Conservation (phyloP, 1,140 invertebrate genomes). For the Ptiloglossa arizonensis region DNA sequence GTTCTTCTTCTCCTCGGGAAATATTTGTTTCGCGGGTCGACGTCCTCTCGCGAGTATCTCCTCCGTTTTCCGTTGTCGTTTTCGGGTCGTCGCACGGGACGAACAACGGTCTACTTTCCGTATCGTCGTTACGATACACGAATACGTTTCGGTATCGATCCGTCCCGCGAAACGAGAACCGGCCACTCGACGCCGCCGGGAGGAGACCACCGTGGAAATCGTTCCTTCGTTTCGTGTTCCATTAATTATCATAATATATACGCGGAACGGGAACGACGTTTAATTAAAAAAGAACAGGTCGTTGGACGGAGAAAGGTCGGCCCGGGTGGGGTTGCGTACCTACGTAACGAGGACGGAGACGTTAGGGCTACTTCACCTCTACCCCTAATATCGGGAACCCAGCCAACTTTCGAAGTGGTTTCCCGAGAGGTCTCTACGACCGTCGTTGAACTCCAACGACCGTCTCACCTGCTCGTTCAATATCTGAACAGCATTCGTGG, state of each 20-base stretch:
- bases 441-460: slow-evolving; percentile 51
- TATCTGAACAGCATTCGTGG: slow-evolving; percentile 32
- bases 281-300: slow-evolving; percentile 43
- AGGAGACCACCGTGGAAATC: background rate
- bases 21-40: no score
- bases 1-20: background rate
- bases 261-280: background rate
- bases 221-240: background rate
- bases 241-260: slow-evolving; percentile 21
- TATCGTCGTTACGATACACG: background rate
- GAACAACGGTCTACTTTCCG: background rate
- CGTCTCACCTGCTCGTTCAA: slow-evolving; percentile 47
- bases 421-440: slow-evolving; percentile 45
- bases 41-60: no score
- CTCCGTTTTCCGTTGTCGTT: no score
- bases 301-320: slow-evolving; percentile 8
- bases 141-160: background rate
- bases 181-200: no score
- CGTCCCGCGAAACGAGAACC: background rate
- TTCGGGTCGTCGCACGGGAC: no score
- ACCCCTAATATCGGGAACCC: slow-evolving; percentile 46
- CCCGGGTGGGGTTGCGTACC: slow-evolving; percentile 46
- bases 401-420: slow-evolving; percentile 58
- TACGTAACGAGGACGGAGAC: slow-evolving; percentile 52
- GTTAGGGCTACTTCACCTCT: slow-evolving; percentile 57